Percentiles rank a stretch among this genome's conserved stretches.
Evolutionary conservation across 2,113 vertebrate species (phyloP).

Genomic region (Anser brachyrhynchus): DNA sequence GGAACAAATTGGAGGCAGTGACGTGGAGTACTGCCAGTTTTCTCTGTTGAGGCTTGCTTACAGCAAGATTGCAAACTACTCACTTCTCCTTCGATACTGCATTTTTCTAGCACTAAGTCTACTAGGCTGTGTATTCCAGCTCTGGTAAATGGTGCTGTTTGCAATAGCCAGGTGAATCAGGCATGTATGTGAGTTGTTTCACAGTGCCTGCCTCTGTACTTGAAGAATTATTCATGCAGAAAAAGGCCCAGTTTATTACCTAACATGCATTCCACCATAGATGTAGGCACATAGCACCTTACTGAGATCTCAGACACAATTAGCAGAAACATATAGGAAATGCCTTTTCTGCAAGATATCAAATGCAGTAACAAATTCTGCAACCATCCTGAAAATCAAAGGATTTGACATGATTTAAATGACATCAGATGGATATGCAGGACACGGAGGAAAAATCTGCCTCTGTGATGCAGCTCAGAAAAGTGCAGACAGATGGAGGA

Average conservation of each 20-base stretch:
- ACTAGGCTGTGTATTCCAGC: not conserved
- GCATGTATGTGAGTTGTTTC: fast-evolving
- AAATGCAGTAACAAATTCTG: not conserved
- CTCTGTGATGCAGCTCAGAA: not conserved
- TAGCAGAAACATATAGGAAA: not conserved
- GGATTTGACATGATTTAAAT: not conserved
- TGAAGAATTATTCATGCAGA: not conserved
- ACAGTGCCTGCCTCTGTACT: not conserved
- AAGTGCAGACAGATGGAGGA: not conserved
- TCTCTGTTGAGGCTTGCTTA: not conserved
- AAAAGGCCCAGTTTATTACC: not conserved
- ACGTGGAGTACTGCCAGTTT: not conserved
- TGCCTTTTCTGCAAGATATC: not conserved
- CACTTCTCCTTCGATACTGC: not conserved
- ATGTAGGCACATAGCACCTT: not conserved
- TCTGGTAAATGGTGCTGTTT: not conserved
- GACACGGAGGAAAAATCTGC: not conserved
- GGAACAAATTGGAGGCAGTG: not conserved
- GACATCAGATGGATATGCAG: not conserved
- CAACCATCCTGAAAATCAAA: not conserved
- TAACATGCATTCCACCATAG: not conserved
- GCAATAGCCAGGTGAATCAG: not conserved
- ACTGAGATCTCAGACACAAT: not conserved
- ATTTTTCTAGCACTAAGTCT: not conserved
- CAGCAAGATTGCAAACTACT: not conserved